A percentile compares a stretch with the other conserved stretches of the same genome.
phyloP scores from a whole-genome alignment of 2,888 invertebrate species.

The Apodemia hepburni region DNA sequence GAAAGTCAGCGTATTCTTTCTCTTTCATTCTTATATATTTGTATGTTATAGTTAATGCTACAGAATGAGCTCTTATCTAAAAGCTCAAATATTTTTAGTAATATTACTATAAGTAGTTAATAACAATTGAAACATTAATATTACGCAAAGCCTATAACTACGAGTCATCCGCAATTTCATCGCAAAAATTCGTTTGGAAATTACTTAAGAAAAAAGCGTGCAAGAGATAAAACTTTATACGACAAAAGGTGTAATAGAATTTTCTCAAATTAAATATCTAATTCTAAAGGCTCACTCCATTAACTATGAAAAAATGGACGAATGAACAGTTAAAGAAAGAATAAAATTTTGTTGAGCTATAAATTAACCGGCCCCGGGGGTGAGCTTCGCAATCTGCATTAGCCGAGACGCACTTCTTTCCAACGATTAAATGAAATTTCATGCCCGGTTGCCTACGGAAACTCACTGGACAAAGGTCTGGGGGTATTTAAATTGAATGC shows the following conservation, averaged over 20 bases:
- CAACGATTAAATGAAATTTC: slow-evolving; percentile 76
- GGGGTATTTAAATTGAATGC: slow-evolving; percentile 67
- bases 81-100: too few relatives aligned
- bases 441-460: slow-evolving; percentile 67
- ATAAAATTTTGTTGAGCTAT: slow-evolving; percentile 75
- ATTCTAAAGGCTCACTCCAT: slow-evolving; percentile 46
- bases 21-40: too few relatives aligned
- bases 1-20: too few relatives aligned
- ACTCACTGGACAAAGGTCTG: slow-evolving; percentile 69
- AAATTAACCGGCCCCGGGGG: slow-evolving; percentile 67
- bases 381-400: slow-evolving; percentile 72
- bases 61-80: too few relatives aligned
- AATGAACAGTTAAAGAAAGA: slow-evolving; percentile 69
- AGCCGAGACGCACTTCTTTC: slow-evolving; percentile 72
- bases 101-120: too few relatives aligned
- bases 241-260: slow-evolving; percentile 28
- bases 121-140: not conserved
- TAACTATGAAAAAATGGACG: slow-evolving; percentile 54
- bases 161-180: not conserved
- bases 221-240: slow-evolving; percentile 4
- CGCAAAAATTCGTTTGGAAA: slow-evolving; percentile 1
- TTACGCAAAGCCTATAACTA: not conserved
- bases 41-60: too few relatives aligned
- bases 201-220: slow-evolving; percentile 1
- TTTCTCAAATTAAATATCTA: slow-evolving; percentile 44